A percentile compares a stretch with the other conserved stretches of the same genome.
Conservation (phyloP, 2,888 invertebrate genomes). For the Gortyna flavago region DNA sequence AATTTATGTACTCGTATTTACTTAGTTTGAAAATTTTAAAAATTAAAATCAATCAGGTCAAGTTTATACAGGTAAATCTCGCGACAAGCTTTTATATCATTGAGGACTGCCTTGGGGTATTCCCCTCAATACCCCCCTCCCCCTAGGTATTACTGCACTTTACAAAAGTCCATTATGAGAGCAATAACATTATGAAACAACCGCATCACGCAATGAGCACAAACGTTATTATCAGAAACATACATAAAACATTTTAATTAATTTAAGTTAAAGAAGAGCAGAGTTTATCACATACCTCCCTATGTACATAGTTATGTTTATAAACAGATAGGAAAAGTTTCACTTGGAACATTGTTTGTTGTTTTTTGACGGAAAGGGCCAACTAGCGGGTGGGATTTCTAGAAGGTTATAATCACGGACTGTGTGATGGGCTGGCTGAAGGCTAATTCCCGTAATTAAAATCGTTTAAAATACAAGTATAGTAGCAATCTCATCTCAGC, state of each 20-base stretch:
- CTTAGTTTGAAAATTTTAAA: too few species aligned
- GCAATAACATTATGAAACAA: background rate
- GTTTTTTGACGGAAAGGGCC: background rate
- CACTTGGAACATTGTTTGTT: background rate
- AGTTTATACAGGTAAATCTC: too few species aligned
- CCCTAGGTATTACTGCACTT: too few species aligned
- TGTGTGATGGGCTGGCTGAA: background rate
- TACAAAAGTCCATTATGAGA: background rate
- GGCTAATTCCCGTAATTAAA: too few species aligned
- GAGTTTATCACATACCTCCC: conserved; percentile 14
- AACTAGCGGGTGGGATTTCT: background rate
- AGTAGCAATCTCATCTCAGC: too few species aligned
- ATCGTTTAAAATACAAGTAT: too few species aligned
- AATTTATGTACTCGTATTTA: too few species aligned
- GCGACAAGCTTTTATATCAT: too few species aligned
- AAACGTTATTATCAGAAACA: conserved; percentile 10
- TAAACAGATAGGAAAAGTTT: conserved; percentile 20
- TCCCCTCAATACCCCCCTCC: too few species aligned
- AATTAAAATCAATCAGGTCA: too few species aligned
- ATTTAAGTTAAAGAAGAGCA: conserved; percentile 36
- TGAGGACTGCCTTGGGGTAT: too few species aligned
- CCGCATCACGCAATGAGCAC: background rate
- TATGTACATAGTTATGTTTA: conserved; percentile 7
- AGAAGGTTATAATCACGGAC: background rate
- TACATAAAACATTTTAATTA: conserved; percentile 23